Base-by-base conservation (phyloP, 2,888 invertebrate species). In the Meloe dianella region DNA sequence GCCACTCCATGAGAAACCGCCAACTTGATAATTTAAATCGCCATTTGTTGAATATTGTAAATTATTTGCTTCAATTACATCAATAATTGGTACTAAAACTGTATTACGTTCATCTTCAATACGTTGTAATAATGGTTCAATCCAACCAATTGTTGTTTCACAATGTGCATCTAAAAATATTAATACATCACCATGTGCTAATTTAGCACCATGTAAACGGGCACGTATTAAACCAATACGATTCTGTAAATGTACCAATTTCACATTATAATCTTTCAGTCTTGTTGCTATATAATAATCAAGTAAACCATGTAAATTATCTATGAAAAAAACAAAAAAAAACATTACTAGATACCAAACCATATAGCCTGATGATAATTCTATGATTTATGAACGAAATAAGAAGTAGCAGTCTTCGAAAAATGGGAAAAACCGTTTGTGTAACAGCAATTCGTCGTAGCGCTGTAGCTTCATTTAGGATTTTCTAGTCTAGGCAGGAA, bases 151-250 rank as follows among this genome's bases (percentile, higher is more conserved):
- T 69, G 90, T 91, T 4, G 89, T 90, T 86, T 97, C 97, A 84
- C 96, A 96, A 84, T 97, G 97, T 1, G 96, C 93, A 85, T 97
- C 97, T 70, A 96, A 86, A 84, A 97, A 97, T 60, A 96, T 88
- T 62, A 96, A 83, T 47, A 91, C 92, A 79, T 94, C 92, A 0
- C 94, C 96, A 7, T 83, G 84, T 2, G 98, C 95, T 69, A 88
- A 88, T 68, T 91, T 88, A 1, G 98, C 97, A 56, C 98, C 97
- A 60, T 92, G 91, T 73, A 97, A 85, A 58, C 97, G 88, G 0
- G 98, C 98, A 51, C 95, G 87, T 79, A 97, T 98, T 64, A 98
- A 85, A 2, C 98, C 98, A 80, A 92, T 88, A 61, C 92, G 84
- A 85, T 91, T 78, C 60, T 89, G 88, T 63, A 96, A 87, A 32